Evolutionary conservation across 2,113 vertebrate species (phyloP), one percentile per base, ranked within the genome.

Genomic region (Hydropotes inermis): DNA sequence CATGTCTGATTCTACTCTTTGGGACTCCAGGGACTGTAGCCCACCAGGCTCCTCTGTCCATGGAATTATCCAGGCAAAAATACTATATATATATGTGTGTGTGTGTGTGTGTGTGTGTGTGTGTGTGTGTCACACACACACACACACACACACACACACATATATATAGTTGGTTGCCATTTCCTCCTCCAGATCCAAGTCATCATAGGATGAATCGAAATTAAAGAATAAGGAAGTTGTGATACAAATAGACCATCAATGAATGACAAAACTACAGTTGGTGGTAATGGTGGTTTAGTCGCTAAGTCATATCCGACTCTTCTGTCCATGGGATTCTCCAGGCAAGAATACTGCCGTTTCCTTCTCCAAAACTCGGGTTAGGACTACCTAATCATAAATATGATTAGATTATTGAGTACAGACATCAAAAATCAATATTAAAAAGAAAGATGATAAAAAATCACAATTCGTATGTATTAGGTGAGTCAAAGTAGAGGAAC

Each of bases 371-470:
- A 64, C 33, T 64, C 19, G 33, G 82, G 57, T 88, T 91, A 67
- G 47, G 52, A 55, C 45, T 91, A 39, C 1, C 57, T 90, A 78
- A 85, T 61, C 33, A 78, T 43, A 86, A 94, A 81, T 61, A 94
- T 39, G 27, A 82, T 70, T 61, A 74, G 1, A 45, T 21, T 78
- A 58, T 64, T 90, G 43, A 89, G 12, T 55, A 4, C 13, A 81
- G 89, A 76, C 0, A 45, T 13, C 12, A 97, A 57, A 96, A 92
- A 47, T 81, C 17, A 88, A 11, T 81, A 88, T 70, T 91, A 91
- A 97, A 81, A 91, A 57, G 61, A 87, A 89, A 91, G 58, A 23
- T 54, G 30, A 87, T 60, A 87, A 87, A 87, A 84, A 93, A n/a
- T 43, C 58, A 47, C 2, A 12, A 76, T 27, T 70, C 54, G 28